Evolutionary conservation across 1,140 invertebrate genomes (phyloP), one percentile per base, ranked within the genome.

Genomic region (Dreissena rostriformis): DNA sequence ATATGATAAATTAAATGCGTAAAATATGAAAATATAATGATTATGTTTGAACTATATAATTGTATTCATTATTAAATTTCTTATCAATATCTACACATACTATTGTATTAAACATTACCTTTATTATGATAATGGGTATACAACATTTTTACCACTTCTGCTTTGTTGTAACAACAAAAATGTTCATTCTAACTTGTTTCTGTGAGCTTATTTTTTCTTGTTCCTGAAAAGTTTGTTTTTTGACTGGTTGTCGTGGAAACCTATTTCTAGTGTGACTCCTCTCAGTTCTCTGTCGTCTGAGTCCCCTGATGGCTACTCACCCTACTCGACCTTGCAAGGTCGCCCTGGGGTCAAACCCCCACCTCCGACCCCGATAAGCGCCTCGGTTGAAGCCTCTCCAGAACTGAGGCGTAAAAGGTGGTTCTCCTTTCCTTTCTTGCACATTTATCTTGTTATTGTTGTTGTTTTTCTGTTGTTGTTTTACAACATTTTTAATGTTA

Each of bases 341-440:
- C 61, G 57, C n/a, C 26, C 67, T 12, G 79, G 79, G 70, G 77
- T 79, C 65, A 74, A 75, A 82, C 80, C 80, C 24, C 88, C 88
- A 10, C 88, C 88, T 52, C 82, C 88, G 5, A 88, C 88, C 22
- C 88, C 88, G n/a, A 85, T 84, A 2, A 86, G 86, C 65, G 85
- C 86, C 51, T 88, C 88, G 7, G 86, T 87, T 26, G 88, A 88
- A 83, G 86, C 88, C n/a, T 88, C 88, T 65, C 88, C 88, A 19
- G 82, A 84, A 22, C 65, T 84, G 24, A 65, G 82, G 19, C 52
- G 82, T 12, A 84, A 84, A 65, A 84, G 82, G 82, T 84, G 61
- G 28, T 71, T 72, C 5, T 15, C n/a, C 24, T 15, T 24, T 39
- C 29, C 39, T 39, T 39, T 39, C 39, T 39, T 5, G 17, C 28